Conservation (phyloP, 53 echinoderm and acorn worm genomes). For the Temnopleurus reevesii region DNA sequence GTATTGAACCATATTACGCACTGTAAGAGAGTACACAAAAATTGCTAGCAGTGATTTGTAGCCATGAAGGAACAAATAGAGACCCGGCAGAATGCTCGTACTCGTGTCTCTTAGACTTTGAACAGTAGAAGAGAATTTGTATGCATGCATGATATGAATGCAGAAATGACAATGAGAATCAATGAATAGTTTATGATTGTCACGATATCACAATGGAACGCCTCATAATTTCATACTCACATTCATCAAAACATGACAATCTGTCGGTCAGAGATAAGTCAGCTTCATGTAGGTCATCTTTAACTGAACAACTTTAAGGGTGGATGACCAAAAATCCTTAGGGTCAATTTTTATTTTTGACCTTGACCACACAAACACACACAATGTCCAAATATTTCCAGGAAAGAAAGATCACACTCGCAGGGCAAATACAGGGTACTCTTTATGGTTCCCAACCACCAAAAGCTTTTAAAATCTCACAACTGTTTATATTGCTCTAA, state of each 20-base stretch:
- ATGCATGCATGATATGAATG: neutral
- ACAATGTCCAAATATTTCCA: neutral
- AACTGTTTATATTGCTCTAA: neutral
- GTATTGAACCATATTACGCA: conserved; percentile 5
- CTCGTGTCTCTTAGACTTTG: too few relatives aligned
- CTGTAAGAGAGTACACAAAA: neutral
- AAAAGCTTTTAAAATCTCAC: neutral
- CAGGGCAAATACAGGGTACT: neutral
- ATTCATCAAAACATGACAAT: neutral
- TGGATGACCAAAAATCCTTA: neutral
- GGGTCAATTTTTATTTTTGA: conserved; percentile 15
- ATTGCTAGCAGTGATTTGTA: neutral
- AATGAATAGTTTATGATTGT: neutral
- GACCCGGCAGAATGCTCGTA: neutral
- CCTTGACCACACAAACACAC: conserved; percentile 13
- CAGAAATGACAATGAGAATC: neutral
- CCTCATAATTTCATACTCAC: conserved; percentile 19
- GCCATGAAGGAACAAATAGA: neutral
- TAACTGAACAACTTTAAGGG: neutral
- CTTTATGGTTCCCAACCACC: neutral
- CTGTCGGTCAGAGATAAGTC: neutral
- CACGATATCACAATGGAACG: neutral
- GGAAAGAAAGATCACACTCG: neutral
- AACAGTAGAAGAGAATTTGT: neutral
- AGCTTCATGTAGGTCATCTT: neutral